Evolutionary conservation across 1,140 invertebrate species (phyloP).

Genomic region (Popillia japonica): DNA sequence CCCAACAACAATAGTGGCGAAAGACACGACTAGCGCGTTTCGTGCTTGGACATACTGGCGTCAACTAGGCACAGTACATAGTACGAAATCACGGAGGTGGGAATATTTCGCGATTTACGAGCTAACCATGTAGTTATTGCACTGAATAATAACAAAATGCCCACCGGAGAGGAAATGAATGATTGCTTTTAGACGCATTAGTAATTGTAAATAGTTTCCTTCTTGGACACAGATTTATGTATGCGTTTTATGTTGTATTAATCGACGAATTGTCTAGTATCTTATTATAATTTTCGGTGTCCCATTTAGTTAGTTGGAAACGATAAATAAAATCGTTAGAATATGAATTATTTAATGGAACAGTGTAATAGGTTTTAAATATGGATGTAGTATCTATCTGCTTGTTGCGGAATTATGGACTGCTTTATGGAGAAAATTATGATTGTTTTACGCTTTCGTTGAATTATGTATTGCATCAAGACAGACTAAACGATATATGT

Average conservation of each 20-base stretch:
- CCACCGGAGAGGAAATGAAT: slow-evolving; percentile 28
- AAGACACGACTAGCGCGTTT: neutral
- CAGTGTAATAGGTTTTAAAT: no score
- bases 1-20: neutral
- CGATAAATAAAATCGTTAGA: no score
- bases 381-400: no score
- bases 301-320: no score
- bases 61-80: neutral
- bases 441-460: no score
- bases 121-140: neutral
- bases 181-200: slow-evolving; percentile 25
- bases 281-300: no score
- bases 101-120: slow-evolving; percentile 30
- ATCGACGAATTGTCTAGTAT: no score
- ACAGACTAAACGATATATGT: no score
- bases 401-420: no score
- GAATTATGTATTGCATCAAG: no score
- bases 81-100: neutral
- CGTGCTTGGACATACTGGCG: neutral
- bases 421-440: no score
- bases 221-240: neutral
- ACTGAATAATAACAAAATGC: slow-evolving; percentile 35
- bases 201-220: slow-evolving; percentile 24
- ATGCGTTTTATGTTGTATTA: neutral
- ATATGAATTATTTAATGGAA: no score